Base-by-base conservation (phyloP, 2,888 invertebrate species). In the Clitarchus hookeri region DNA sequence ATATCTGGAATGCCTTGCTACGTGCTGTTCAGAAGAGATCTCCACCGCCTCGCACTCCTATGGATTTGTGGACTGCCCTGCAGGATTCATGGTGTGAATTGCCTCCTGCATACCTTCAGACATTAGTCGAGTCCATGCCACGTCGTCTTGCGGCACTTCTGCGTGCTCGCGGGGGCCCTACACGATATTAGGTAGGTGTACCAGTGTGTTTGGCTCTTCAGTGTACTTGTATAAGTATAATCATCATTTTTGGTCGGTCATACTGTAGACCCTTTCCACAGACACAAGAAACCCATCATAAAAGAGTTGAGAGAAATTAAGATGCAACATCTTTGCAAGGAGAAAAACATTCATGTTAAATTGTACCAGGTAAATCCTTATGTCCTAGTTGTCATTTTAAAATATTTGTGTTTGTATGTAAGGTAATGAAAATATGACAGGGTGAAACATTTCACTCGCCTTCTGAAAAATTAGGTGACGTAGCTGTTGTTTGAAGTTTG, bases 221-320 rank as follows among this genome's bases (percentile, higher is more conserved):
- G n/a, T n/a, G n/a, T n/a, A n/a, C 36, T 79, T 48, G 16, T 36
- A 48, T 48, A 48, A 48, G 27, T n/a, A 79, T 77, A 1, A 77
- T 79, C 16, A 79, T 25, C 23, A 36, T 79, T 79, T 79, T 79
- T 79, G 79, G 79, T 79, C 79, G 23, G 79, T 26, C 79, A 79
- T n/a, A n/a, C 25, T 11, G 79, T 78, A 23, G 23, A 13, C 78
- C 79, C 23, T 79, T 79, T 23, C n/a, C 12, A 36, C 12, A 79
- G 79, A 79, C 79, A n/a, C 25, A 79, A 79, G 27, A 79, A 12
- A 79, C n/a, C 25, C 23, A 79, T 79, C 23, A 26, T 23, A 79
- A 79, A 78, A 79, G 79, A 0, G 25, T n/a, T 79, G 79, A 79
- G 79, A 79, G n/a, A 79, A 79, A 79, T 79, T 79, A 79, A 79